Percentiles rank a stretch among this genome's conserved stretches.
These are phyloP conservation scores for Drosophila ficusphila DNA, from an alignment of 1,140 invertebrate species.

Conservation along the genomic window DNA sequence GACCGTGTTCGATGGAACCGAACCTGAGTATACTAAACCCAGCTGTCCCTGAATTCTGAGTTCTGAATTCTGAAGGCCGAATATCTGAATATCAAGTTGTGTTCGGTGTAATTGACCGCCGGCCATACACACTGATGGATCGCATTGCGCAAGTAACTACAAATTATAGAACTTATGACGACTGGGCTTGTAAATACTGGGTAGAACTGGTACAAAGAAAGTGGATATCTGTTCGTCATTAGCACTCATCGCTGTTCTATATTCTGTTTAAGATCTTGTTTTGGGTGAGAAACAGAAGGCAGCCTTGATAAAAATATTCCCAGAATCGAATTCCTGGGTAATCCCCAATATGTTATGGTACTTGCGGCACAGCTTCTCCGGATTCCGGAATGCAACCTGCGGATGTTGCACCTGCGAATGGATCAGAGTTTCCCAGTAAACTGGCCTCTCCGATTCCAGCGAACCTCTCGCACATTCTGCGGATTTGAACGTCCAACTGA, in stretches of 20 bases:
- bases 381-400: neutral
- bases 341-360: too few relatives aligned
- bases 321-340: neutral
- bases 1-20: neutral
- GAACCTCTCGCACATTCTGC: slow-evolving; percentile 1
- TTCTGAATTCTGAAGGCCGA: neutral
- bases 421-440: slow-evolving; percentile 1
- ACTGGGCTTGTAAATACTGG: neutral
- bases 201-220: neutral
- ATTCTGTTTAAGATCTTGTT: too few relatives aligned
- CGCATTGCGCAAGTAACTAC: neutral
- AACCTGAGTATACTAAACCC: neutral
- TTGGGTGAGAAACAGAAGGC: too few relatives aligned
- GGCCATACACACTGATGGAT: neutral
- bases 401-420: neutral
- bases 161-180: neutral
- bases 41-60: neutral
- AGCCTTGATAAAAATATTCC: too few relatives aligned
- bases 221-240: neutral
- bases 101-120: neutral
- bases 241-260: too few relatives aligned
- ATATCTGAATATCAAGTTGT: neutral
- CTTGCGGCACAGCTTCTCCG: neutral
- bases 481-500: slow-evolving; percentile 19
- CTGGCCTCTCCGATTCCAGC: slow-evolving; percentile 1